Evolutionary conservation across 2,888 invertebrate species (phyloP), one percentile per base, ranked within the genome.

Genomic region (Sialis lutaria): DNA sequence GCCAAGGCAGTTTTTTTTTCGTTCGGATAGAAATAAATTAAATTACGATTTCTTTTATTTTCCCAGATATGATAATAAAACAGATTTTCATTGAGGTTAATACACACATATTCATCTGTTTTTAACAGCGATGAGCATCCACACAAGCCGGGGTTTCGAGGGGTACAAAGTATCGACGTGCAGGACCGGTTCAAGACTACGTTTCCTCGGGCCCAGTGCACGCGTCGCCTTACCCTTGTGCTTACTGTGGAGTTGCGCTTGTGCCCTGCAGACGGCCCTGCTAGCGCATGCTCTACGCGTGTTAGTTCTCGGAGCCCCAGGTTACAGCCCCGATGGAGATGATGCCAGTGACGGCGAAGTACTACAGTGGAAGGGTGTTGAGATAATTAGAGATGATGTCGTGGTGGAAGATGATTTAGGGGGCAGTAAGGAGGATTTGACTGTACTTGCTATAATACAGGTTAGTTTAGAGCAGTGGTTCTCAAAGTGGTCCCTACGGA

Each of bases 71-170:
- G 6, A 13, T 6, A 5, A 8, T 5, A 39, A 8, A 39, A 5
- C 10, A 10, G n/a, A n/a, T n/a, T n/a, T n/a, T n/a, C n/a, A n/a
- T n/a, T n/a, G n/a, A n/a, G n/a, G n/a, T n/a, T n/a, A 6, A 6
- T 39, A 12, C 13, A 39, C 39, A 6, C 13, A 12, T 39, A 13
- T n/a, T n/a, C 46, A n/a, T n/a, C n/a, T n/a, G n/a, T n/a, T 40
- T 48, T 48, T 59, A 58, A 12, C 60, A 76, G 75, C 74, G 22
- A 71, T 72, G 30, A 75, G 75, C 44, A 75, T 77, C 51, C 75
- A 76, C 59, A 74, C 75, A 30, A 73, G 74, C 6, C 68, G 73
- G 47, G 63, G 64, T 6, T 64, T 64, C 55, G 60, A 61, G 6
- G 64, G 65, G 7, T 64, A 64, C 49, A 55, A 58, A 33, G 56